phyloP scores from a whole-genome alignment of 1,140 invertebrate species.

The Drosophila equinoxialis region DNA sequence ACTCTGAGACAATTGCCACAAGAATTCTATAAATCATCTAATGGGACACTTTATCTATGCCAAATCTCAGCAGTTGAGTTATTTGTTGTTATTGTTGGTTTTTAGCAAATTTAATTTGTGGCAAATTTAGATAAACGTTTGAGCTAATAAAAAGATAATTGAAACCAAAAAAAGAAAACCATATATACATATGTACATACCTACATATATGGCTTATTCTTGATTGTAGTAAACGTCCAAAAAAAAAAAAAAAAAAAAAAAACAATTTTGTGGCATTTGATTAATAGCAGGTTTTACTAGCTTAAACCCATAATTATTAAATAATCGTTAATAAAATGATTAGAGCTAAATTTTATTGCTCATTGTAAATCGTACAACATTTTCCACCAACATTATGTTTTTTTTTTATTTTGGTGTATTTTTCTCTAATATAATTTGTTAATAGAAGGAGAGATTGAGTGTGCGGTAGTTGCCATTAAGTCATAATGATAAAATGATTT shows the following conservation, averaged over 20 bases:
- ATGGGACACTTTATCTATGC: slow-evolving; percentile 2
- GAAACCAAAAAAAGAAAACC: background rate
- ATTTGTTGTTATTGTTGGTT: slow-evolving; percentile 5
- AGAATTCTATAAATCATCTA: slow-evolving; percentile 1
- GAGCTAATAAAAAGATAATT: slow-evolving; percentile 39
- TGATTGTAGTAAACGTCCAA: background rate
- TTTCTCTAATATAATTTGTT: background rate
- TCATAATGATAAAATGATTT: slow-evolving; percentile 33
- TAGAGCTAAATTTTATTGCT: background rate
- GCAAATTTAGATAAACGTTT: slow-evolving; percentile 29
- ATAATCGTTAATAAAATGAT: background rate
- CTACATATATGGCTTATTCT: background rate
- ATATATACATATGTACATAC: too few species aligned
- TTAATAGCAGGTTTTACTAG: slow-evolving; percentile 1
- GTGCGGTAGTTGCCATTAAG: slow-evolving; percentile 47
- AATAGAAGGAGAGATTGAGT: background rate
- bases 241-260: background rate
- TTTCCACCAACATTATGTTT: background rate
- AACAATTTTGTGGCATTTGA: background rate
- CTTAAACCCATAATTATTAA: slow-evolving; percentile 5
- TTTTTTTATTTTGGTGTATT: background rate
- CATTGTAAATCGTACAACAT: background rate
- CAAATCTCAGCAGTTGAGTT: background rate
- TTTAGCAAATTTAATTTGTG: background rate
- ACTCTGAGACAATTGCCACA: background rate